phyloP scores from a whole-genome alignment of 2,888 invertebrate genomes.

The Acleris laterana region DNA sequence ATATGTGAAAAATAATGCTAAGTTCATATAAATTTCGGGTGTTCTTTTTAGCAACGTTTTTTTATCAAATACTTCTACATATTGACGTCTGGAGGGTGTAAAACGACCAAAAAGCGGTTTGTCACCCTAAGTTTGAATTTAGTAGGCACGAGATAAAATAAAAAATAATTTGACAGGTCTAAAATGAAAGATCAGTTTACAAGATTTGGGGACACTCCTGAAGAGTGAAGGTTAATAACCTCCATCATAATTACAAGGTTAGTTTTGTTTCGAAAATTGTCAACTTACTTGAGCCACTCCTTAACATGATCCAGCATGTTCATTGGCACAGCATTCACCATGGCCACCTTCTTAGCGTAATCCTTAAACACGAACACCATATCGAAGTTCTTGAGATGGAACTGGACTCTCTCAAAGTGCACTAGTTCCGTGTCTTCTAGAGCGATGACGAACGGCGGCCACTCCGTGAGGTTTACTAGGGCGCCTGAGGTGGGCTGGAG shows the following conservation, averaged over 20 bases:
- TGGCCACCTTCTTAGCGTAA: slow-evolving; percentile 95
- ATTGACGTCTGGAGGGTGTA: no score
- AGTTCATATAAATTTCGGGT: no score
- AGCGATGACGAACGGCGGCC: slow-evolving; percentile 99
- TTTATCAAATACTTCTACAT: no score
- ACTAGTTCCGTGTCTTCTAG: slow-evolving; percentile 98
- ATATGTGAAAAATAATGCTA: no score
- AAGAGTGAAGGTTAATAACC: no score
- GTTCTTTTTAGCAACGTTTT: no score
- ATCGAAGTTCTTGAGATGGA: slow-evolving; percentile 99
- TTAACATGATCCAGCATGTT: slow-evolving; percentile 99
- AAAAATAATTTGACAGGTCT: no score
- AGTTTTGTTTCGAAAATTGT: neutral
- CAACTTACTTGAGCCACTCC: slow-evolving; percentile 97
- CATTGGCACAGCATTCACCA: slow-evolving; percentile 99
- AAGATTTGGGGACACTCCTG: no score
- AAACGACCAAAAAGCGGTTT: no score
- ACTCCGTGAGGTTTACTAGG: slow-evolving; percentile 98
- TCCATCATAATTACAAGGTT: neutral
- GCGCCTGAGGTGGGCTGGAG: slow-evolving; percentile 99
- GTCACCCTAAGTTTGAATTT: no score
- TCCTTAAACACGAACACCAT: slow-evolving; percentile 99
- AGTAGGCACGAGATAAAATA: no score
- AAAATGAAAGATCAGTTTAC: no score
- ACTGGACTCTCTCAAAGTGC: slow-evolving; percentile 99